phyloP scores from a whole-genome alignment of 2,797 vertebrate genomes.

The Margarornis squamiger region DNA sequence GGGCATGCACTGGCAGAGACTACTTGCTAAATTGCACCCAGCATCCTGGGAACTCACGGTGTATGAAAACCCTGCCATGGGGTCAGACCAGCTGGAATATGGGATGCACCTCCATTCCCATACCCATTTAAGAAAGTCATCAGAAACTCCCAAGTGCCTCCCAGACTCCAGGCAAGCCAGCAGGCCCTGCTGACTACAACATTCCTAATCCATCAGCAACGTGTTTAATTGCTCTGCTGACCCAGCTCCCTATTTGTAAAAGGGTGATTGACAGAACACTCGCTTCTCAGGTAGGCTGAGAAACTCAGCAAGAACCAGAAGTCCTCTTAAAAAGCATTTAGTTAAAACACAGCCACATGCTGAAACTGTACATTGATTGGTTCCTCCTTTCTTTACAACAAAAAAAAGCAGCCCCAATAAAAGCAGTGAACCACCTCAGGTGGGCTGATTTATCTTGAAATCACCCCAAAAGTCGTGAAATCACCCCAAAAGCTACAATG shows the following conservation, averaged over 20 bases:
- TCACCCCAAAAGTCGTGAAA: neutral
- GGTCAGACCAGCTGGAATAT: neutral
- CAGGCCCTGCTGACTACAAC: neutral
- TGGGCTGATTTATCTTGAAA: neutral
- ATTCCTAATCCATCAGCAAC: neutral
- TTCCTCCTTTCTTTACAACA: neutral
- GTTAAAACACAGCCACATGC: neutral
- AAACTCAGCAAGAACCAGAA: neutral
- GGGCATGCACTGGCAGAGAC: neutral
- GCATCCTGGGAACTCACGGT: rapidly evolving
- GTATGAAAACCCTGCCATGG: neutral
- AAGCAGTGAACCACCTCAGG: neutral
- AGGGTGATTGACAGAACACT: neutral
- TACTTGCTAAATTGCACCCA: neutral
- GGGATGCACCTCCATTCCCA: neutral
- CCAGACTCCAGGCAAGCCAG: neutral
- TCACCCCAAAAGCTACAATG: rapidly evolving
- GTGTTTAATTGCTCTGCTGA: neutral
- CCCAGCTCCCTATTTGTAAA: neutral
- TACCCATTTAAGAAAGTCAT: neutral
- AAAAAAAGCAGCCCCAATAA: neutral
- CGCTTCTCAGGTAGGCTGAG: neutral
- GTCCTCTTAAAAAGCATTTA: neutral
- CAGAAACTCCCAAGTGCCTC: neutral
- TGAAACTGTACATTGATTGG: rapidly evolving